Base-by-base conservation (phyloP, 2,888 invertebrate species). In the Drosophila pseudotakahashii region DNA sequence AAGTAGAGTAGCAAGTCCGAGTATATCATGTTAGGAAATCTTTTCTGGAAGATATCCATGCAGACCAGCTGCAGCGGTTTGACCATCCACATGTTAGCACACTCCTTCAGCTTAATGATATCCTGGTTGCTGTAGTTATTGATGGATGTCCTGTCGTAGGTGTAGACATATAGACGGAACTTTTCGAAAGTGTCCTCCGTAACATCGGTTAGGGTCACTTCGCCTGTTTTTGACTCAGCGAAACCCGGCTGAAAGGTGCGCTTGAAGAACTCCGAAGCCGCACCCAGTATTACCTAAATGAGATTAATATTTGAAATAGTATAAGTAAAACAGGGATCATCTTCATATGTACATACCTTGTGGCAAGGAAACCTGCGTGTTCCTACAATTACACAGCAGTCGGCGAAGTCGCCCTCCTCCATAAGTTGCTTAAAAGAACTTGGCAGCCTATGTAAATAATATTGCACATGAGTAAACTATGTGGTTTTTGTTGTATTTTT, bases 41-140 rank as follows among this genome's bases (percentile, higher is more conserved):
- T 44, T 0, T 11, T 5, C 6, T 1, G 3, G 3, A 60, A 10
- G 16, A 60, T 26, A 2, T 36, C 6, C 0, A 6, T 0, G 42
- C 61, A 60, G 6, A 2, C 34, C 1, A 4, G 2, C 4, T 37
- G 23, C 7, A 74, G 41, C 2, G 58, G 7, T 5, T 44, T 34
- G 1, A 76, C 73, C 44, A 76, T 30, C 63, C 63, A 73, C 41
- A 63, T 57, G 9, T 16, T 34, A 2, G 77, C 58, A 32, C 48
- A 76, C 14, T 37, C 16, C 19, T 26, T 37, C 1, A 73, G 41
- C 7, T 54, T 19, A 1, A 53, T 50, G n/a, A 73, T 3, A 1
- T 37, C 54, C 13, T 2, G 9, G 19, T 26, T 72, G 10, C 37
- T 23, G 32, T 51, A 58, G 5, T 1, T 10, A 0, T 1, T 0